These are phyloP conservation scores for Agonopterix subpropinquella DNA, from an alignment of 2,888 invertebrate genomes.

Conservation along the genomic window DNA sequence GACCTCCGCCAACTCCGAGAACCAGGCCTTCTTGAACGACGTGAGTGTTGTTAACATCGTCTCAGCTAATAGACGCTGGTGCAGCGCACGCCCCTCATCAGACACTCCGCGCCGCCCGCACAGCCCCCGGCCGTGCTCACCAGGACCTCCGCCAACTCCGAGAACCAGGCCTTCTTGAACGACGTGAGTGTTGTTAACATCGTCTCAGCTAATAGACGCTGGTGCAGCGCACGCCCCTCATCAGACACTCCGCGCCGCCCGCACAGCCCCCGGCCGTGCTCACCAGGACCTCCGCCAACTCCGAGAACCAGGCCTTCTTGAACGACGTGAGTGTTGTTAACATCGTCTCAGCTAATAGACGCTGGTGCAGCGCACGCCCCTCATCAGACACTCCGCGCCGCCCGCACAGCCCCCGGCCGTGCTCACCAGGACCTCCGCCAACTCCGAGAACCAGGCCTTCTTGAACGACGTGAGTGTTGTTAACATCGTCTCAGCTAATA, in stretches of 20 bases:
- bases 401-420: slow-evolving; percentile 78
- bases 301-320: slow-evolving; percentile 95
- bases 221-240: slow-evolving; percentile 92
- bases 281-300: slow-evolving; percentile 84
- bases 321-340: slow-evolving; percentile 91
- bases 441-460: slow-evolving; percentile 94
- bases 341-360: no score
- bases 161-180: slow-evolving; percentile 95
- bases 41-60: no score
- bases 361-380: slow-evolving; percentile 90
- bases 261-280: slow-evolving; percentile 79
- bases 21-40: slow-evolving; percentile 95
- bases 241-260: slow-evolving; percentile 85
- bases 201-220: no score
- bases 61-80: no score
- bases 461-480: slow-evolving; percentile 91
- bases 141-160: slow-evolving; percentile 85
- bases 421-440: slow-evolving; percentile 83
- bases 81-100: slow-evolving; percentile 92
- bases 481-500: no score
- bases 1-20: slow-evolving; percentile 88
- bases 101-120: slow-evolving; percentile 82
- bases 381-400: slow-evolving; percentile 88
- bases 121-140: slow-evolving; percentile 80
- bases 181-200: no score